Evolutionary conservation across 2,888 invertebrate genomes (phyloP), one percentile per base, ranked within the genome.

Genomic region (Empis livida): DNA sequence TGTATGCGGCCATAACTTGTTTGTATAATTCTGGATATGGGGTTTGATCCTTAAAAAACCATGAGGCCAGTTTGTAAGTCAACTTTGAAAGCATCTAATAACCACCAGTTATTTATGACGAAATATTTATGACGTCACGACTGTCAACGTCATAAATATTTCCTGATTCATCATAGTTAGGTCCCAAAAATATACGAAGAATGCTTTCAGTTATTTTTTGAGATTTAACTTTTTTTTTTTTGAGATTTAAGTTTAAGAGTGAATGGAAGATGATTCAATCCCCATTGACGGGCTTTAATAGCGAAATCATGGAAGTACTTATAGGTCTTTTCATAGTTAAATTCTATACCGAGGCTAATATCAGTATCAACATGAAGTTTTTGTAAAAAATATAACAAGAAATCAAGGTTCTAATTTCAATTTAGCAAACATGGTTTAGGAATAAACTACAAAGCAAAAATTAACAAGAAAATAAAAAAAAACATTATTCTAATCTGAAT

Each of bases 121-220:
- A n/a, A n/a, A n/a, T n/a, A n/a, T n/a, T n/a, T n/a, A n/a, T n/a
- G n/a, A n/a, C n/a, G n/a, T 75, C 59, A 42, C 79, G 75, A 67
- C 78, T 78, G 10, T 61, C 61, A 55, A 82, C 70, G 54, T 77
- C 74, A 44, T 79, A 70, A 20, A 74, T 60, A 38, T 73, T 73
- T 43, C 74, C 75, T 44, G 72, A 60, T 50, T 76, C 63, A 59
- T 83, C 79, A 59, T 74, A 73, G 63, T 82, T 82, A 2, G 84
- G 84, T 61, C 81, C 84, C 52, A 83, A 64, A 72, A 77, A 84
- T 4, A 80, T 66, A 51, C 80, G 78, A 3, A 84, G 75, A 13
- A 82, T 76, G 52, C 75, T 75, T 58, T 77, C 75, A 9, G 68
- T 70, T 15, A 71, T 59, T 53, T 77, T 74, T 56, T 77, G 75